These are phyloP conservation scores for Athene noctua DNA, from an alignment of 2,113 vertebrate genomes.

Conservation along the genomic window DNA sequence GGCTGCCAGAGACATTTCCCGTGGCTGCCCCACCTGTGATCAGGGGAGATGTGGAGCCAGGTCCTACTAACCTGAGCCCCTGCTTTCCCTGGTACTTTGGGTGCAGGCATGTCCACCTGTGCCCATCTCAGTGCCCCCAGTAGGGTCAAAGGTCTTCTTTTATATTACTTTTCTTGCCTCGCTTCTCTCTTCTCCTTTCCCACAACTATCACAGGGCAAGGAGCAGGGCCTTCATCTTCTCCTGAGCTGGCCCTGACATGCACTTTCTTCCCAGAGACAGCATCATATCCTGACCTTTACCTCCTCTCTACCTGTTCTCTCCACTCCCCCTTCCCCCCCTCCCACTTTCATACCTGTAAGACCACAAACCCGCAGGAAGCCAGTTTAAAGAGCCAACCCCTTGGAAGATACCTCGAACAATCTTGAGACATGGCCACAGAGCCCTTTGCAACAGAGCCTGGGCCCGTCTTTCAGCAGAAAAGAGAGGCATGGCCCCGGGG, in stretches of 20 bases:
- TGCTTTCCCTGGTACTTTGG: neutral
- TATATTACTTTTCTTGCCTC: neutral
- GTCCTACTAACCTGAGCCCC: neutral
- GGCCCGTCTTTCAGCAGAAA: neutral
- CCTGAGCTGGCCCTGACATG: neutral
- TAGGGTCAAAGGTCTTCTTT: neutral
- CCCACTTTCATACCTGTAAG: neutral
- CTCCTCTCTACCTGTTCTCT: neutral
- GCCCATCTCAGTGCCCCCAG: neutral
- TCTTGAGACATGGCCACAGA: fast-evolving
- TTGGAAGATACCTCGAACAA: neutral
- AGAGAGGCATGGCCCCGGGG: neutral
- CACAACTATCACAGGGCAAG: neutral
- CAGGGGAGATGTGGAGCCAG: neutral
- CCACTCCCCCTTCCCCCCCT: too few species aligned
- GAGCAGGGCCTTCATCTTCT: neutral
- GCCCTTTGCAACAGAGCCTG: neutral
- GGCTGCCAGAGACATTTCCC: neutral
- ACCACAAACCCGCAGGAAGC: neutral
- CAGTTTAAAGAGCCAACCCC: neutral
- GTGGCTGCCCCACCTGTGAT: neutral
- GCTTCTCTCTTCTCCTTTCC: neutral
- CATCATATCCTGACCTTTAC: neutral
- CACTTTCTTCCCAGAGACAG: neutral
- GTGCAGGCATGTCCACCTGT: neutral